These are phyloP conservation scores for Hydrozoanthus tunicans DNA, from an alignment of 64 coral and sea anemone species.

Conservation along the genomic window DNA sequence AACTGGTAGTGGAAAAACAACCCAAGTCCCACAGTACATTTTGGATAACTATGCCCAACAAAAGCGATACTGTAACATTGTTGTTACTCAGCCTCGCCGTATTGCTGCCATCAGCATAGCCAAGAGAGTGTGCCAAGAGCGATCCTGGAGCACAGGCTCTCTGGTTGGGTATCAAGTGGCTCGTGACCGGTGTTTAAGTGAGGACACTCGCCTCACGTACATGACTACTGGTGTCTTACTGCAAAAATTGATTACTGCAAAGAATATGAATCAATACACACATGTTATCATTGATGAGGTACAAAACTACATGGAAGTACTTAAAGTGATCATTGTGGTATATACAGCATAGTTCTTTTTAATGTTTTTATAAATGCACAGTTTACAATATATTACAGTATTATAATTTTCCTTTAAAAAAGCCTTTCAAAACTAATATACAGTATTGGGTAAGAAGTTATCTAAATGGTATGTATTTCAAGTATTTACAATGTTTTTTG, in stretches of 20 bases:
- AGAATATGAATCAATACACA: conserved; percentile 92
- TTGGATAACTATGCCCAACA: conserved; percentile 93
- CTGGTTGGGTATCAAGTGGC: conserved; percentile 94
- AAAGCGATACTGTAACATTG: conserved; percentile 90
- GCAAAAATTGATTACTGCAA: conserved; percentile 87
- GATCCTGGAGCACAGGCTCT: conserved; percentile 75
- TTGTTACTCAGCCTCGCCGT: conserved; percentile 93
- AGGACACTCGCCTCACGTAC: conserved; percentile 87
- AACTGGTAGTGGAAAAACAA: conserved; percentile 96
- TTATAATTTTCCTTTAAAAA: neutral
- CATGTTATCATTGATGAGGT: conserved; percentile 99
- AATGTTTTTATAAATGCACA: no score
- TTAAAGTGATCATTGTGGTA: neutral
- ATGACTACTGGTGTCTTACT: conserved; percentile 92
- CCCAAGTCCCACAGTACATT: conserved; percentile 96
- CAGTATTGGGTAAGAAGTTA: no score
- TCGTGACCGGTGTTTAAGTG: conserved; percentile 80
- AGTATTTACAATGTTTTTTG: no score
- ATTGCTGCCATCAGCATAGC: conserved; percentile 97
- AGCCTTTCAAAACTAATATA: neutral
- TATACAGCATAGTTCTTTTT: neutral
- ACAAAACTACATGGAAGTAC: neutral
- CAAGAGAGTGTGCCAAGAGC: conserved; percentile 94
- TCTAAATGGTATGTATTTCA: no score
- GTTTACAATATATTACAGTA: neutral